Percentiles rank a stretch among this genome's conserved stretches.
These are phyloP conservation scores for Chelonus formosanus DNA, from an alignment of 2,888 invertebrate genomes.

Conservation along the genomic window DNA sequence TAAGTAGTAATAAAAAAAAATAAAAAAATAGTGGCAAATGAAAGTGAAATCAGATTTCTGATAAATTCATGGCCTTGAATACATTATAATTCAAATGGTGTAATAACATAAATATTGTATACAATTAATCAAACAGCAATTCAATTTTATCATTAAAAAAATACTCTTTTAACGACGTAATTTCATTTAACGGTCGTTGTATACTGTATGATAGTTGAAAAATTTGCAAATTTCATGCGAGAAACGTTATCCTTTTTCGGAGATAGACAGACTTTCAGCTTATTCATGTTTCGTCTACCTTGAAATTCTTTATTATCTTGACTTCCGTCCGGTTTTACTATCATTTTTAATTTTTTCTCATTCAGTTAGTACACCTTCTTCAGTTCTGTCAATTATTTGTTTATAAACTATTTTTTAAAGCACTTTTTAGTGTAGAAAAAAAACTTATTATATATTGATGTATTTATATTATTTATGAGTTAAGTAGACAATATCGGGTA, in stretches of 20 bases:
- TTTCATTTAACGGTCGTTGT: too few relatives aligned
- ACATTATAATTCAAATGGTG: constrained; percentile 43
- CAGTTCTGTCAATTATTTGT: too few relatives aligned
- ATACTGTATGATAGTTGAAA: background rate
- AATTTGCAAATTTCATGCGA: constrained; percentile 18
- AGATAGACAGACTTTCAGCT: constrained; percentile 31
- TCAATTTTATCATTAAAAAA: too few relatives aligned
- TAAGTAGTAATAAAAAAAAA: background rate
- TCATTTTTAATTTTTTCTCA: constrained; percentile 28
- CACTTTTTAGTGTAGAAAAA: too few relatives aligned
- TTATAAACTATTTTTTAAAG: too few relatives aligned
- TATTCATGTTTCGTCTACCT: constrained; percentile 51
- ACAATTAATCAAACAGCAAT: too few relatives aligned
- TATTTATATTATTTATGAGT: too few relatives aligned
- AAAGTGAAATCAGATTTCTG: constrained; percentile 50
- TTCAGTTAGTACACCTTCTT: too few relatives aligned
- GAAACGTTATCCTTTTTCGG: constrained; percentile 24
- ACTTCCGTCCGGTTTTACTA: constrained; percentile 49
- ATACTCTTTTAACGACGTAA: too few relatives aligned
- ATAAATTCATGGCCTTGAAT: constrained; percentile 49
- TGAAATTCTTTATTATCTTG: constrained; percentile 46
- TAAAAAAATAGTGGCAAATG: constrained; percentile 34
- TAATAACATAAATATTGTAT: constrained; percentile 33
- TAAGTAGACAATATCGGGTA: too few relatives aligned
- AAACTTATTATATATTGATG: too few relatives aligned